A percentile compares a stretch with the other conserved stretches of the same genome.
Conservation (phyloP, 2,888 invertebrate genomes). For the Eupithecia subfuscata region DNA sequence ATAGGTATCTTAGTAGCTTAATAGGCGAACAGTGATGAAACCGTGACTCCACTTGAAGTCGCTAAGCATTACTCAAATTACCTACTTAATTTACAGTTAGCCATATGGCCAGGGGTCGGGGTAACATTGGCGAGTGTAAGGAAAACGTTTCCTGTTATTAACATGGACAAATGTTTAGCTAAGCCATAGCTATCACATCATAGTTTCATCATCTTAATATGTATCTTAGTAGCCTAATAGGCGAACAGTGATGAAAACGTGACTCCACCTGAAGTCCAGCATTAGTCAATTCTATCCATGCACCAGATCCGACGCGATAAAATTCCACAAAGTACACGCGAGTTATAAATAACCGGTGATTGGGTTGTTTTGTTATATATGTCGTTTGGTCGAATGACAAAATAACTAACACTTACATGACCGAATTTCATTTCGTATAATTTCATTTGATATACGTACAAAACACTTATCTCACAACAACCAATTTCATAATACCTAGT, state of each 20-base stretch:
- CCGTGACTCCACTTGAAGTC: neutral
- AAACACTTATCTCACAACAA: too few species aligned
- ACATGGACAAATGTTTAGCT: neutral
- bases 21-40: neutral
- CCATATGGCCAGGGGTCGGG: too few species aligned
- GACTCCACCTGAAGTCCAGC: neutral
- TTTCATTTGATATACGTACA: too few species aligned
- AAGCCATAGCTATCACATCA: neutral
- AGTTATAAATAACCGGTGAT: conserved; percentile 27
- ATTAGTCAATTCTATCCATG: conserved; percentile 12
- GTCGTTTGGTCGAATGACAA: too few species aligned
- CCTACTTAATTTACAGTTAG: too few species aligned
- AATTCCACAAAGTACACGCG: conserved; percentile 19
- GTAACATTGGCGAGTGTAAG: too few species aligned
- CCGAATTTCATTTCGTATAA: too few species aligned
- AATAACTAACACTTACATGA: too few species aligned
- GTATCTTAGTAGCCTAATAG: neutral
- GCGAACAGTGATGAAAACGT: neutral
- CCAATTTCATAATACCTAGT: too few species aligned
- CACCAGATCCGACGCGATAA: conserved; percentile 21
- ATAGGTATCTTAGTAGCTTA: neutral
- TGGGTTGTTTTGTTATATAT: too few species aligned
- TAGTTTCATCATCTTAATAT: neutral
- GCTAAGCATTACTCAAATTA: too few species aligned
- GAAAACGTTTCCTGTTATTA: neutral